These are phyloP conservation scores for Bergia sp. DNA, from an alignment of 92 coral and sea anemone genomes.

Conservation along the genomic window DNA sequence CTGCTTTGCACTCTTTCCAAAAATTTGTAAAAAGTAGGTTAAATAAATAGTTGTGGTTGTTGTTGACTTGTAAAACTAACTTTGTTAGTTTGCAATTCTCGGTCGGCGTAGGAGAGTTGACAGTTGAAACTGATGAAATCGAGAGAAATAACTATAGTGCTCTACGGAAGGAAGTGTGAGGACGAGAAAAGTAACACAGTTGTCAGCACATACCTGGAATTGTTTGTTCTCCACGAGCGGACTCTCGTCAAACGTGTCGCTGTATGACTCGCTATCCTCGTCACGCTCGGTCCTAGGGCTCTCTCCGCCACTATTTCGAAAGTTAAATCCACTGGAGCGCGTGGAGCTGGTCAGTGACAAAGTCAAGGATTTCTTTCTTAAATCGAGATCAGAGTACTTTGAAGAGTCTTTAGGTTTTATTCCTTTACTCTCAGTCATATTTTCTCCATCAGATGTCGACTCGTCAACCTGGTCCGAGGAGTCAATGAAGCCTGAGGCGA, in stretches of 20 bases:
- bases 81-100: too few relatives aligned
- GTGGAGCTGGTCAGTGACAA: conserved; percentile 66
- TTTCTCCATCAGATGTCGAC: conserved; percentile 66
- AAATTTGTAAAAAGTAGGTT: too few relatives aligned
- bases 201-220: conserved; percentile 67
- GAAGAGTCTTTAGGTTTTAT: conserved; percentile 52
- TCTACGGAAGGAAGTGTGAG: too few relatives aligned
- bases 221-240: conserved; percentile 75
- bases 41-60: too few relatives aligned
- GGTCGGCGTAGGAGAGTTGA: too few relatives aligned
- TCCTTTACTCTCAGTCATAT: conserved; percentile 53
- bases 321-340: conserved; percentile 58
- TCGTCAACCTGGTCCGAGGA: conserved; percentile 72
- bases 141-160: too few relatives aligned
- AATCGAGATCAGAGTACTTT: conserved; percentile 78
- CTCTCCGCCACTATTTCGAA: conserved; percentile 65
- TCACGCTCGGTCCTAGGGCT: conserved; percentile 80
- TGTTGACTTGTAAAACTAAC: too few relatives aligned
- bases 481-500: conserved; percentile 28
- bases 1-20: too few relatives aligned
- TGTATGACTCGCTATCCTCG: conserved; percentile 89
- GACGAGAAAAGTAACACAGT: neutral
- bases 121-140: too few relatives aligned
- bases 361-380: conserved; percentile 81
- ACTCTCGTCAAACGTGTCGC: conserved; percentile 86